Percentiles rank a stretch among this genome's conserved stretches.
Conservation (phyloP, 1,140 invertebrate genomes). For the Drosophila kepulauana region DNA sequence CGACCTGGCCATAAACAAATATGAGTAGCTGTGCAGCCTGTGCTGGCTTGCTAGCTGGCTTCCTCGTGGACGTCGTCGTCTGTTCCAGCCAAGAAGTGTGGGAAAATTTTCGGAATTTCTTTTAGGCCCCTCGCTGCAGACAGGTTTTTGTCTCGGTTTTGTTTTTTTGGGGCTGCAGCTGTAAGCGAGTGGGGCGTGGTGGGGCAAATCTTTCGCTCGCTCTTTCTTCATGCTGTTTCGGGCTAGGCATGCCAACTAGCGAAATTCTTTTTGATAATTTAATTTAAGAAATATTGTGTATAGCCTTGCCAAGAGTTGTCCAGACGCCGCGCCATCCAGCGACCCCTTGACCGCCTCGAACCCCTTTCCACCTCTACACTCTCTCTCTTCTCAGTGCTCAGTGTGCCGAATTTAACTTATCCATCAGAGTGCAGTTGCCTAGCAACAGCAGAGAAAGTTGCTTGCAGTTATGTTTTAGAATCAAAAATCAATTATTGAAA, state of each 20-base stretch:
- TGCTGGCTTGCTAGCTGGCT: slow-evolving; percentile 15
- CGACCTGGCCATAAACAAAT: slow-evolving; percentile 77
- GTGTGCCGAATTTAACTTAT: slow-evolving; percentile 52
- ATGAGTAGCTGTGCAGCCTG: slow-evolving; percentile 71
- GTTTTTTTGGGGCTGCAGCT: slow-evolving; percentile 35
- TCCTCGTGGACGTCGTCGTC: not conserved
- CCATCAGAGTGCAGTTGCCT: slow-evolving; percentile 33
- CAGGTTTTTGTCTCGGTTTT: slow-evolving; percentile 44
- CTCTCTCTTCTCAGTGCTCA: slow-evolving; percentile 16
- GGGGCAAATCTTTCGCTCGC: slow-evolving; percentile 30
- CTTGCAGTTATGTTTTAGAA: not conserved
- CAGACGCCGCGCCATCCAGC: slow-evolving; percentile 46
- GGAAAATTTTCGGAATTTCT: slow-evolving; percentile 82
- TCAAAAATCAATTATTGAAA: slow-evolving; percentile 15
- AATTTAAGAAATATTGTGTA: slow-evolving; percentile 81
- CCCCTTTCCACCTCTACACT: slow-evolving; percentile 6
- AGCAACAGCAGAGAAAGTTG: slow-evolving; percentile 64
- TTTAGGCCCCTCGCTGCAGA: slow-evolving; percentile 52
- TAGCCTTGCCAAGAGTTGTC: slow-evolving; percentile 45
- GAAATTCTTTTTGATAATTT: slow-evolving; percentile 83
- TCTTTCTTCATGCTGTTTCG: slow-evolving; percentile 32
- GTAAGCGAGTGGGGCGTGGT: slow-evolving; percentile 34
- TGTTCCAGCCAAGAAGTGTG: slow-evolving; percentile 64
- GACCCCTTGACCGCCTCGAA: slow-evolving; percentile 66
- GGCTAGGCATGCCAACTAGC: slow-evolving; percentile 76